These are phyloP conservation scores for Enteromius argenteus DNA, from an alignment of 2,797 vertebrate species.

Conservation along the genomic window DNA sequence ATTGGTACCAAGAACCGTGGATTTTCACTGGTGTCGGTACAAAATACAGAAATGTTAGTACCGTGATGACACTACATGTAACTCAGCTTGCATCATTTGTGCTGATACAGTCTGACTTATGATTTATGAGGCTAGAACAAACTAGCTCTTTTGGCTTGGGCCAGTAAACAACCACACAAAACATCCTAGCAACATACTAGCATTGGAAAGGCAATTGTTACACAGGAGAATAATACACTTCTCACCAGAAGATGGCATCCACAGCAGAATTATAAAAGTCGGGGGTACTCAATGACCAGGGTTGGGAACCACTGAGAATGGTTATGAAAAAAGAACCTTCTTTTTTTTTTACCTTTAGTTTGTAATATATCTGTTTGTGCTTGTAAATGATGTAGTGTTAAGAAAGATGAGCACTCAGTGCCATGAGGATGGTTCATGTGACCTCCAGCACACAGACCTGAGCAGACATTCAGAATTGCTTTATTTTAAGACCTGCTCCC, in stretches of 20 bases:
- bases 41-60: no score
- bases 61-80: not conserved
- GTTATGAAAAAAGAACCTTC: not conserved
- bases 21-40: no score
- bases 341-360: not conserved
- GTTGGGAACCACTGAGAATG: not conserved
- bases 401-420: slow-evolving; percentile 31
- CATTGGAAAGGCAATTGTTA: not conserved
- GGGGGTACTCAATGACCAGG: not conserved
- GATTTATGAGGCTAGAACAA: not conserved
- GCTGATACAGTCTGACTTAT: not conserved
- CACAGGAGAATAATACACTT: not conserved
- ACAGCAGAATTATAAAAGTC: not conserved
- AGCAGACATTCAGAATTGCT: not conserved
- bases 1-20: no score
- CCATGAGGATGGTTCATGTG: slow-evolving; percentile 20
- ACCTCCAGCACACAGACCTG: slow-evolving; percentile 17
- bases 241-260: slow-evolving; percentile 1
- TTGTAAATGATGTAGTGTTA: slow-evolving; percentile 19
- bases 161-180: not conserved
- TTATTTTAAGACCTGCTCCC: slow-evolving; percentile 14
- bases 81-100: not conserved
- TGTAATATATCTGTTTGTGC: not conserved
- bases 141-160: not conserved
- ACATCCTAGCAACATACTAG: not conserved